Base-by-base conservation (phyloP, 2,888 invertebrate genomes). In the Anagyrus pseudococci region DNA sequence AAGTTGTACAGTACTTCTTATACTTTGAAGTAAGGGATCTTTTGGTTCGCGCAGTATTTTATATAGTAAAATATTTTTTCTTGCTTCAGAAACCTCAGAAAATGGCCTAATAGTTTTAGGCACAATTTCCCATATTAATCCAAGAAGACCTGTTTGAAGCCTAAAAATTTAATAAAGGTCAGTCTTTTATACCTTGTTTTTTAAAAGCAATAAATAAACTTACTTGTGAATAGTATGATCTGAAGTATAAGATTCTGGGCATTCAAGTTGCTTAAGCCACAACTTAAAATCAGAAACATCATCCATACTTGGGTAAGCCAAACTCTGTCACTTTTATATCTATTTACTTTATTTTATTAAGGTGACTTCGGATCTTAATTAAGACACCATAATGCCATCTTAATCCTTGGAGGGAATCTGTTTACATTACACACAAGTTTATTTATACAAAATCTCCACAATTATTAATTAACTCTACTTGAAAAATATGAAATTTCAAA, bases 41-140 rank as follows among this genome's bases (percentile, higher is more conserved):
- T 72, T 57, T 8, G 59, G 59, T 1, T 66, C 66, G 46, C 71
- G 63, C 49, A 67, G 71, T 37, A 77, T 66, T 58, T 72, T 71
- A 50, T 76, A 58, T 6, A 77, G 59, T 48, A 78, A 66, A 61
- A 78, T 70, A 64, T 77, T 77, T 63, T 76, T 76, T 25, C 71
- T 68, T 53, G 67, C 55, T 53, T 71, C 71, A 17, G 43, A 58
- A 25, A 73, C 71, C 64, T 75, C 69, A 8, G 68, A 47, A 8
- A 58, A 53, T 20, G 73, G 68, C 49, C 68, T 62, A 22, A 72
- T 67, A 52, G 61, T 22, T 50, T 68, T 68, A 4, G 72, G 69
- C 37, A 76, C 61, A 43, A 75, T 71, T 43, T 77, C 75, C 77
- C 77, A 78, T 17, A 77, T 25, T 4, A 73, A 52, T 22, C 72